Conservation (phyloP, 2,113 vertebrate genomes). For the Zosterops pallidus region DNA sequence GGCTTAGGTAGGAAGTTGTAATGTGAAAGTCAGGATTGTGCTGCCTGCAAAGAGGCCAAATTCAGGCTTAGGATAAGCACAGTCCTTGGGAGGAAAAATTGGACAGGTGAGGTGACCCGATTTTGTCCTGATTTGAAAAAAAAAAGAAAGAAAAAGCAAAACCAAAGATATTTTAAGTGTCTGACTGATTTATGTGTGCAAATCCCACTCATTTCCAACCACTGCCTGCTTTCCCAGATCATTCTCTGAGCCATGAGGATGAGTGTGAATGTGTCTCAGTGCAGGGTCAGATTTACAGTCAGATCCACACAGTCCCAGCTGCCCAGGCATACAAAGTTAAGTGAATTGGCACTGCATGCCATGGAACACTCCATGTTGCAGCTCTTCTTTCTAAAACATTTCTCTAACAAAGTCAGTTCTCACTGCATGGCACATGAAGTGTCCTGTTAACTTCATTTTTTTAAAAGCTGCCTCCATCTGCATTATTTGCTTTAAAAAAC, state of each 20-base stretch:
- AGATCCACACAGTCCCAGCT: fast-evolving
- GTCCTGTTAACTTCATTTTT: neutral
- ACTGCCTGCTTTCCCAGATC: neutral
- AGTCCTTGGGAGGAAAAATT: neutral
- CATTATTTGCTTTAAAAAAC: neutral
- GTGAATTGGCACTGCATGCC: neutral
- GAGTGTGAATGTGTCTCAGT: neutral
- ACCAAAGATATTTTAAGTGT: neutral
- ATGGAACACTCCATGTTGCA: fast-evolving
- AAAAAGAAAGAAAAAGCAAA: fast-evolving
- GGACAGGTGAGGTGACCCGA: neutral
- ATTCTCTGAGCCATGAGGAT: neutral
- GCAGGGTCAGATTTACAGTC: neutral
- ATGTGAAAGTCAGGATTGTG: neutral
- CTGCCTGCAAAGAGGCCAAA: neutral
- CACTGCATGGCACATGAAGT: fast-evolving
- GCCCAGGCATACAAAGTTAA: neutral
- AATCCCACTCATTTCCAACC: neutral
- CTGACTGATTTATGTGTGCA: neutral
- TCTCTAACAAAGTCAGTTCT: neutral
- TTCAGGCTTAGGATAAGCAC: neutral
- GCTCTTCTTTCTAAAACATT: neutral
- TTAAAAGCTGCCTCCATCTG: neutral
- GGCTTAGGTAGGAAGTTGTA: neutral
- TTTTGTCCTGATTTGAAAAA: neutral